Evolutionary conservation across 2,797 vertebrate genomes (phyloP), one percentile per base, ranked within the genome.

Genomic region (Notolabrus celidotus): DNA sequence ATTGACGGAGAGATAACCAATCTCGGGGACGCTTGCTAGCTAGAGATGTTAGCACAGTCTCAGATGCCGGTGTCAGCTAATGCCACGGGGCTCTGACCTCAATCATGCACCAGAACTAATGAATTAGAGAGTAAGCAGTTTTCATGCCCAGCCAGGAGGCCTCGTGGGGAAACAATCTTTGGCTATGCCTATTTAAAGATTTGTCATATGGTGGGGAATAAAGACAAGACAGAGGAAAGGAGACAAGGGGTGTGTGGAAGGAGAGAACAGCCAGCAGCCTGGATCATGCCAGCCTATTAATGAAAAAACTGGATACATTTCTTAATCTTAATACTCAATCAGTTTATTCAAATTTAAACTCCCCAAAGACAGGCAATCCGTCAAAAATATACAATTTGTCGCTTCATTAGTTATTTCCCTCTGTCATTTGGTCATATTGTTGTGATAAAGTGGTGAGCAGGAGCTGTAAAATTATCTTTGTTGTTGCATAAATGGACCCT

Each of bases 171-270:
- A 89, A 86, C 85, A 88, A 86, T 89, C 87, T 91, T 89, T 87
- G 89, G 82, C 83, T 88, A 87, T 76, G 79, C 79, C 87, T 93
- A 90, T 92, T 93, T 92, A 89, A 91, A 89, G 83, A 83, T 87
- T 84, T 88, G 82, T 92, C 83, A 88, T 81, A 86, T 77, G 79
- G 80, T 31, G 19, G 47, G 80, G 67, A 77, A 72, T 64, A 57
- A 61, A 72, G 41, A 20, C 47, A 17, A 79, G 56, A 69, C 62
- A 66, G 34, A 67, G 38, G 42, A 20, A 41, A 59, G 10, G 17
- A 56, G 64, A 47, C 8, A 10, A 41, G 27, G 16, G 39, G 19
- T 11, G 9, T n/a, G 10, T 16, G 16, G 36, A 34, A 2, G 20
- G 43, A 68, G 46, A 20, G 71, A 59, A 41, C 0, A 58, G 34